Evolutionary conservation across 64 coral and sea anemone species (phyloP).

Genomic region (Pocillopora damicornis): DNA sequence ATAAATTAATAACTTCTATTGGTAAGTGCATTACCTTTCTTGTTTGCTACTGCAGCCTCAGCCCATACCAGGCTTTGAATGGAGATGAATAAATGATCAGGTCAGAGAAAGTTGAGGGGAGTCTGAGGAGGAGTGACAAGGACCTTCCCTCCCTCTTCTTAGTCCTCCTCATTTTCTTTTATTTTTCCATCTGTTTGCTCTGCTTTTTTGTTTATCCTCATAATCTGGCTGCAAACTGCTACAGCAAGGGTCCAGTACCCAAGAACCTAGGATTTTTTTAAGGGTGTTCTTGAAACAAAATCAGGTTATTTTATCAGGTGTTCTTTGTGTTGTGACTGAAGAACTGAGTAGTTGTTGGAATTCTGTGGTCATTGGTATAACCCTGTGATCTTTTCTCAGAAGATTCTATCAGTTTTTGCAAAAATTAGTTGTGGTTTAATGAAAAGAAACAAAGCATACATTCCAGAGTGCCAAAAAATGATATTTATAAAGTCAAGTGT

Average conservation of each 20-base stretch:
- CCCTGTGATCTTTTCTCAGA: neutral
- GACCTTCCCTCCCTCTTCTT: too few species aligned
- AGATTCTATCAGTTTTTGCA: neutral
- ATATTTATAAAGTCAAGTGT: slow-evolving; percentile 30
- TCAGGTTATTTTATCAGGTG: neutral
- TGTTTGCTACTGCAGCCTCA: neutral
- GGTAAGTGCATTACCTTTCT: neutral
- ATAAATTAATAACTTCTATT: neutral
- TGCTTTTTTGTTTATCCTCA: too few species aligned
- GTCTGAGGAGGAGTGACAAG: too few species aligned
- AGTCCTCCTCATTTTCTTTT: too few species aligned
- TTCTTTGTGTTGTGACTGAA: too few species aligned
- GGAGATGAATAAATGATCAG: too few species aligned
- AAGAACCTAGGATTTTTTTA: neutral
- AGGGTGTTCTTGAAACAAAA: neutral
- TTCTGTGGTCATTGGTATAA: too few species aligned
- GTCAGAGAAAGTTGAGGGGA: too few species aligned
- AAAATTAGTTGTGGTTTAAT: neutral
- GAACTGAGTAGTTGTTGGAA: neutral
- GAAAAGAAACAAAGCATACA: neutral
- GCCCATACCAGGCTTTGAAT: too few species aligned
- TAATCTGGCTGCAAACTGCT: too few species aligned
- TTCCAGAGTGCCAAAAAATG: neutral
- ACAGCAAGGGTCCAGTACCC: too few species aligned
- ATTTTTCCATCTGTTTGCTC: too few species aligned